Evolutionary conservation across 2,888 invertebrate species (phyloP), one percentile per base, ranked within the genome.

Genomic region (Apamea crenata): DNA sequence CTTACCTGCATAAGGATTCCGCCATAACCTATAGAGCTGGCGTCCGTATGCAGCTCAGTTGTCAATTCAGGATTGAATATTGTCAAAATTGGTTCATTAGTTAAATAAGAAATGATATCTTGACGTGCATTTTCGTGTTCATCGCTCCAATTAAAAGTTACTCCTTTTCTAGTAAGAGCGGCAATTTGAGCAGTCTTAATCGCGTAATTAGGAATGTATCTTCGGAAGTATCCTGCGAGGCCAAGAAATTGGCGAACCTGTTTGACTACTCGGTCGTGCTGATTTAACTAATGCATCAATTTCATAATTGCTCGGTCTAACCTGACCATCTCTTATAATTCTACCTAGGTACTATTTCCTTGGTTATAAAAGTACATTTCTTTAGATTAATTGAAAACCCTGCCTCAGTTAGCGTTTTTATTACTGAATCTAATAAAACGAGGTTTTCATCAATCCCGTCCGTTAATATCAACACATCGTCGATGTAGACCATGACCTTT

Each of bases 191-290:
- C 63, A 29, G 29, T 63, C 63, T 63, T 63, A 63, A 63, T 16
- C 29, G 63, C 63, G 63, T 63, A 63, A 29, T 63, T 63, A 63
- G 63, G 61, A 29, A 61, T 61, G 29, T 61, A 61, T 16, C 61
- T 61, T 61, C 61, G 61, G 3, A 29, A 61, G 61, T 61, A 61
- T 14, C 61, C 67, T 44, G 67, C 66, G 25, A 67, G 67, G 44
- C 44, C 67, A 40, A 67, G 44, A 8, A 67, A 67, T 67, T 67
- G 67, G n/a, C 44, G 67, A 16, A 67, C 67, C n/a, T 67, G 67
- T 47, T 67, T 67, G n/a, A 67, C 25, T 56, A 56, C 25, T 56
- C 56, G 25, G 56, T 25, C 56, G 56, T 10, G 25, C 3, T 56
- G 56, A 56, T 56, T 25, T 56, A 10, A 56, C 25, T 25, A 68